Conservation (phyloP, 2,888 invertebrate species). For the Amphipoea lucens region DNA sequence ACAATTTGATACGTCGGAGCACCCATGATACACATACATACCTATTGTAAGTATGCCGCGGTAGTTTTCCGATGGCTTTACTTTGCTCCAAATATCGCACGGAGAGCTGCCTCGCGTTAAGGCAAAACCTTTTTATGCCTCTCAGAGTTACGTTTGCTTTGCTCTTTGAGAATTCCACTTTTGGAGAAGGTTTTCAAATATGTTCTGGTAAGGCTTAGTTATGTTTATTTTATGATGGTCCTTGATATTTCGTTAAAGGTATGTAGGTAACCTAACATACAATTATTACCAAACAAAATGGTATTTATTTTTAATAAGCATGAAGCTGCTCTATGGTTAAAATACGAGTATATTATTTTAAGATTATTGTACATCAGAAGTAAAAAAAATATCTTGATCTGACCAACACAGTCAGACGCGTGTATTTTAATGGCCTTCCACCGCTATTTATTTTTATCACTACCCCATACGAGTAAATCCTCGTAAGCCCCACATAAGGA, state of each 20-base stretch:
- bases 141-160: constrained; percentile 46
- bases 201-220: neutral
- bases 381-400: neutral
- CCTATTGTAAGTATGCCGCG: constrained; percentile 32
- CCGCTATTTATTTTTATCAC: constrained; percentile 15
- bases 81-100: constrained; percentile 51
- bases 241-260: constrained; percentile 22
- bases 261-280: neutral
- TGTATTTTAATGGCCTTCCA: neutral
- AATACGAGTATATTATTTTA: neutral
- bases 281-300: constrained; percentile 10
- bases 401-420: neutral
- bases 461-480: neutral
- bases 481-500: constrained; percentile 22
- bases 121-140: constrained; percentile 56
- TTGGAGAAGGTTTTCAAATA: constrained; percentile 17
- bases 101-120: constrained; percentile 44
- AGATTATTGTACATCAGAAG: neutral
- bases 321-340: neutral
- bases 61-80: constrained; percentile 58
- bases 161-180: constrained; percentile 39
- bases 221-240: constrained; percentile 1
- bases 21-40: constrained; percentile 27
- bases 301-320: neutral
- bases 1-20: constrained; percentile 62